These are phyloP conservation scores for Bilobella aurantiaca DNA, from an alignment of 1,140 invertebrate genomes.

Conservation along the genomic window DNA sequence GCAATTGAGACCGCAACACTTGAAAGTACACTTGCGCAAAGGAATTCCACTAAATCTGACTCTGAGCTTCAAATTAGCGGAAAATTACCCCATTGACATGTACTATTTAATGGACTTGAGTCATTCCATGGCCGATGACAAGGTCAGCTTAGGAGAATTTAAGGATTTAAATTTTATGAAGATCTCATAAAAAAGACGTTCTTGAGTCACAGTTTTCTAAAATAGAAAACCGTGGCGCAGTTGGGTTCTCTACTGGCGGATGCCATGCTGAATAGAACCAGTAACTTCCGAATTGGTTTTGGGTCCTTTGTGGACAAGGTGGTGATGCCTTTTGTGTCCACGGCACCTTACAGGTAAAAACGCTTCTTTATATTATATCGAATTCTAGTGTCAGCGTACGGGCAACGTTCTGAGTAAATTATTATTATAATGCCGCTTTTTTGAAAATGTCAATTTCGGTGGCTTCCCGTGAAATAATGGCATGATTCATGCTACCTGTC, in stretches of 20 bases:
- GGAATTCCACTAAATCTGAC: constrained; percentile 25
- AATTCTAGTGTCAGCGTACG: too few relatives aligned
- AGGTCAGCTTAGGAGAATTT: constrained; percentile 44
- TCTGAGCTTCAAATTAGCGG: constrained; percentile 45
- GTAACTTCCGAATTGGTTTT: constrained; percentile 89
- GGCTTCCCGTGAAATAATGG: too few relatives aligned
- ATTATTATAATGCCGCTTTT: too few relatives aligned
- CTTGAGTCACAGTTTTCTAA: constrained; percentile 1
- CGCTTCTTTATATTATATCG: background rate
- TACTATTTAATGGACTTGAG: constrained; percentile 89
- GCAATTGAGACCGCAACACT: constrained; percentile 50
- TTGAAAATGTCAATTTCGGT: too few relatives aligned
- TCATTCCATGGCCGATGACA: constrained; percentile 93
- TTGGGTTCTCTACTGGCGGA: constrained; percentile 67
- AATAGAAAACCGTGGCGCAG: constrained; percentile 65
- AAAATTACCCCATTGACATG: constrained; percentile 89
- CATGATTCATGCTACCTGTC: too few relatives aligned
- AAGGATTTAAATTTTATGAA: background rate
- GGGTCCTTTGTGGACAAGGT: constrained; percentile 99
- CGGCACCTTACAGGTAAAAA: constrained; percentile 6
- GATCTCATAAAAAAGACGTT: background rate
- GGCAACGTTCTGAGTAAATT: too few relatives aligned
- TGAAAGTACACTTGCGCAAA: constrained; percentile 39
- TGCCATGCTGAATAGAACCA: constrained; percentile 77
- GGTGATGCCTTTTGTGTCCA: constrained; percentile 45